phyloP scores from a whole-genome alignment of 2,888 invertebrate species.

The Lepetodrilus schrolli region DNA sequence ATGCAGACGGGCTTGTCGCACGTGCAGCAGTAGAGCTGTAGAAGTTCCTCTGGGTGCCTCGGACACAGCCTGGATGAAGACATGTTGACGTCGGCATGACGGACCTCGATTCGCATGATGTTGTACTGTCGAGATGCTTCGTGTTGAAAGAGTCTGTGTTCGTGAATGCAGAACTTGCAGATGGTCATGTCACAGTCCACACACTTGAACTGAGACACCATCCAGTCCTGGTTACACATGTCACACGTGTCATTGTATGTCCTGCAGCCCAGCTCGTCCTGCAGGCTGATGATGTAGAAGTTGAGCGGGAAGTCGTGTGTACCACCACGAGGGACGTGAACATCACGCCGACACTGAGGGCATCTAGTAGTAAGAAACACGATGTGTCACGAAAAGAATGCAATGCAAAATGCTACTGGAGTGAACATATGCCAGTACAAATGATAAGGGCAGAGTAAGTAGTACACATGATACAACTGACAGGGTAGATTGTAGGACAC shows the following conservation, averaged over 20 bases:
- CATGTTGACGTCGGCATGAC: constrained; percentile 43
- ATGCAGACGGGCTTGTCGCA: constrained; percentile 60
- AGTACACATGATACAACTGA: too few relatives aligned
- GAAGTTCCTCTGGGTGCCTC: constrained; percentile 53
- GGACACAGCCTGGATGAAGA: constrained; percentile 52
- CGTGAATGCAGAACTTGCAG: constrained; percentile 66
- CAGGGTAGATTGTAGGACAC: too few relatives aligned
- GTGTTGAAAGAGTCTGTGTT: constrained; percentile 61
- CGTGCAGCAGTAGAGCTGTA: constrained; percentile 63
- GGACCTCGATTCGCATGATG: constrained; percentile 62
- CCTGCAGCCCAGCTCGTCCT: constrained; percentile 62
- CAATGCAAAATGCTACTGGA: too few relatives aligned
- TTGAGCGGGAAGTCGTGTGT: constrained; percentile 65
- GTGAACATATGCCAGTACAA: too few relatives aligned
- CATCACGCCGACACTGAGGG: constrained; percentile 53
- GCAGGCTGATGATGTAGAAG: constrained; percentile 66
- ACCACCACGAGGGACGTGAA: constrained; percentile 62
- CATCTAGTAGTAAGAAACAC: constrained; percentile 51
- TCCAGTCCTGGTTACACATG: constrained; percentile 59
- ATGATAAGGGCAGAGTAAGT: too few relatives aligned
- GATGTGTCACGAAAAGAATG: too few relatives aligned
- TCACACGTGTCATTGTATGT: constrained; percentile 60
- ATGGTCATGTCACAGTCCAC: constrained; percentile 67
- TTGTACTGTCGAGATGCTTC: constrained; percentile 42
- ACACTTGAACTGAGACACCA: constrained; percentile 65